These are phyloP conservation scores for Propsilocerus akamusi DNA, from an alignment of 1,140 invertebrate genomes.

Conservation along the genomic window DNA sequence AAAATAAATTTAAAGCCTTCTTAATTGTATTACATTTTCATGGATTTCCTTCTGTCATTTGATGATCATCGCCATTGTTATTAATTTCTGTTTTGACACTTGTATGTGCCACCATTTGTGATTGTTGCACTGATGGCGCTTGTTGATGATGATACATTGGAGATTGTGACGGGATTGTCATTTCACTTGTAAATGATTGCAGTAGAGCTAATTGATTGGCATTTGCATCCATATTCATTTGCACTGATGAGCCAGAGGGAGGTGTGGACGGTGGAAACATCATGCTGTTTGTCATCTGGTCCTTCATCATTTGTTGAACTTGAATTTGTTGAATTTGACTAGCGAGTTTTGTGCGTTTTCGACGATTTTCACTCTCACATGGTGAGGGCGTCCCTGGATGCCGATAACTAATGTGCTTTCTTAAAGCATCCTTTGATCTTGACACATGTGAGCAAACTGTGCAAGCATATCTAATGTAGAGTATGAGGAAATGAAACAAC, in stretches of 20 bases:
- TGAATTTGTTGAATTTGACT: constrained; percentile 5
- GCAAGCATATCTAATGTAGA: constrained; percentile 39
- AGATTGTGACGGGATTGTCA: neutral
- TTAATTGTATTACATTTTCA: no score
- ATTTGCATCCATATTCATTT: neutral
- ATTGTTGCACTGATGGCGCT: neutral
- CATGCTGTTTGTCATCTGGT: neutral
- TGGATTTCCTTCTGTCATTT: neutral
- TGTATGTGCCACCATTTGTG: neutral
- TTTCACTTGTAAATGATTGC: constrained; percentile 1
- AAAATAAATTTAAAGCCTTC: neutral
- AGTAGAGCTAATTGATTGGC: neutral
- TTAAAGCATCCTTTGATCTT: constrained; percentile 61
- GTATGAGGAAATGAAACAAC: neutral
- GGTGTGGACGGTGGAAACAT: neutral
- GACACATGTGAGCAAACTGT: constrained; percentile 69
- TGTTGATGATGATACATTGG: constrained; percentile 1
- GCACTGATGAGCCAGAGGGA: neutral
- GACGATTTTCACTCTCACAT: constrained; percentile 19
- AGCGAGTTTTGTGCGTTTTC: constrained; percentile 15
- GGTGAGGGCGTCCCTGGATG: constrained; percentile 37
- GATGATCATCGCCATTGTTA: neutral
- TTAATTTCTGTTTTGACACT: neutral
- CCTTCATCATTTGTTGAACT: constrained; percentile 1
- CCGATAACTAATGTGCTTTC: constrained; percentile 74